Base-by-base conservation (phyloP, 2,113 vertebrate genomes). In the Anser cygnoides region DNA sequence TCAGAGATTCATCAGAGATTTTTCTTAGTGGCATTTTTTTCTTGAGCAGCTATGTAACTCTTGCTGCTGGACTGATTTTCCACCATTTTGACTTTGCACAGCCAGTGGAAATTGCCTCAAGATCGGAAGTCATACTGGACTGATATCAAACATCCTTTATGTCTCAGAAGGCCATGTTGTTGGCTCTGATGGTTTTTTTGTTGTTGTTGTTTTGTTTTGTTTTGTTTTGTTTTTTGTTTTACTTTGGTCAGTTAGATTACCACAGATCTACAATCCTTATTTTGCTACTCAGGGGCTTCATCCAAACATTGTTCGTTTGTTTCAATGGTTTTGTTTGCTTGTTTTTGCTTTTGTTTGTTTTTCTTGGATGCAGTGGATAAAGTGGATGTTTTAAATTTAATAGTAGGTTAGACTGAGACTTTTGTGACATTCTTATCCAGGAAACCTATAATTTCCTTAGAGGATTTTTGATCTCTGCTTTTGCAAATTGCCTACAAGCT, bases 401-500 rank as follows among this genome's bases (percentile, higher is more conserved):
- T 68, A n/a, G 33, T 3, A 9, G 73, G 88, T 84, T 20, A 91
- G 63, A 59, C 28, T 29, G 67, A 94, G 61, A 13, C 66, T 91
- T 93, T 83, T 2, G 23, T 90, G 91, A 89, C 74, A 65, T 95
- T 86, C 50, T 83, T 75, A 88, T 81, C 25, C 33, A 74, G 41
- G 17, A 93, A 95, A 73, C 86, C 29, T 86, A 11, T 90, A 84
- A 88, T 83, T 93, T 97, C 68, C 83, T 89, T 76, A 68, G 44
- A 80, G 49, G 13, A 87, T 92, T 90, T 95, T 91, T 92, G 82
- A 91, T 95, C 41, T 90, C 59, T 85, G 26, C 37, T 92, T 90
- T 89, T 90, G 75, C 55, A 73, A 63, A 92, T 81, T 92, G 44
- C 85, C 79, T 88, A 55, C 52, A 92, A 88, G 83, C 18, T 78